These are phyloP conservation scores for Puntigrus tetrazona DNA, from an alignment of 2,113 vertebrate genomes.

Conservation along the genomic window DNA sequence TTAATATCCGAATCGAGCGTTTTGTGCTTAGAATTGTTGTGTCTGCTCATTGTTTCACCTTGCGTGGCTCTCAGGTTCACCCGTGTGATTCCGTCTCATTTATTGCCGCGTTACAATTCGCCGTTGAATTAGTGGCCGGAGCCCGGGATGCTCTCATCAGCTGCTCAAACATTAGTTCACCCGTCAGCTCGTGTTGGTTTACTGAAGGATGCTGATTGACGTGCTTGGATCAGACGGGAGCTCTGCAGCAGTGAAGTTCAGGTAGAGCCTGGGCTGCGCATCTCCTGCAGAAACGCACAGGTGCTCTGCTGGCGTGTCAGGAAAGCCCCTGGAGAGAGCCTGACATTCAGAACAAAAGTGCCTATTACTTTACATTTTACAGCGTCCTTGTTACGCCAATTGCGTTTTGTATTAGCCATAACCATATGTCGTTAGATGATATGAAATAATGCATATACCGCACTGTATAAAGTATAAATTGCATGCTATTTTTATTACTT, in stretches of 20 bases:
- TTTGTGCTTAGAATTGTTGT: not conserved
- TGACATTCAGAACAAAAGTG: conserved; percentile 16
- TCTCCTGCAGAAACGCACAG: conserved; percentile 45
- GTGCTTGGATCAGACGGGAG: not conserved
- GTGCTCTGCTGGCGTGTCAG: conserved; percentile 30
- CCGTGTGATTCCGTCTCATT: not conserved
- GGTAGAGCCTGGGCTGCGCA: conserved; percentile 28
- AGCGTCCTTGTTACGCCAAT: not conserved
- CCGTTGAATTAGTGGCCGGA: not conserved
- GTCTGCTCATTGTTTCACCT: not conserved
- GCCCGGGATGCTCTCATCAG: conserved; percentile 6
- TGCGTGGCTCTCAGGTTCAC: not conserved
- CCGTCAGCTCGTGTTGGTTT: not conserved
- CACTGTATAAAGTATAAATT: not conserved
- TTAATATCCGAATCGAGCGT: not conserved
- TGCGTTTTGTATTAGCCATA: not conserved
- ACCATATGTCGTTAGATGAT: not conserved
- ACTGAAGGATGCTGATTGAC: not conserved
- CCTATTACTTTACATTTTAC: not conserved
- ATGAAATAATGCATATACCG: not conserved
- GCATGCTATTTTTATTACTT: too few relatives aligned
- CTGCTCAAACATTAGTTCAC: conserved; percentile 14
- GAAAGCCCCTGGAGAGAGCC: conserved; percentile 15
- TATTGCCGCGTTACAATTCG: conserved; percentile 8
- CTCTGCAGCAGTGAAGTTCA: conserved; percentile 49